Conservation (phyloP, 2,113 vertebrate species). For the human region GRCh38 chr2:207684001-207684500, state of each 20-base stretch:
- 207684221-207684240: slow-evolving; percentile 9
- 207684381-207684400: not conserved
- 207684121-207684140: slow-evolving; percentile 56
- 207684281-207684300: slow-evolving; percentile 35
- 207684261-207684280: slow-evolving; percentile 3
- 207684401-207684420: not conserved
- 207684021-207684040: slow-evolving; percentile 48
- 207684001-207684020: slow-evolving; percentile 49
- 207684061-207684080: slow-evolving; percentile 43
- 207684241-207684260: slow-evolving; percentile 59
- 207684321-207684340: not conserved
- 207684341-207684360: not conserved
- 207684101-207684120: slow-evolving; percentile 29
- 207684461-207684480: slow-evolving; percentile 19
- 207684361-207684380: not conserved
- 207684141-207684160: not conserved
- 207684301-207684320: slow-evolving; percentile 42
- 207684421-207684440: not conserved
- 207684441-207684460: not conserved
- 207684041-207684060: not conserved
- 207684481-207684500: not conserved
- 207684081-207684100: slow-evolving; percentile 40
- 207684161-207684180: not conserved
- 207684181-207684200: slow-evolving; percentile 53
- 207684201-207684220: slow-evolving; percentile 45